These are phyloP conservation scores for Platalea minor DNA, from an alignment of 2,797 vertebrate species.

Conservation along the genomic window DNA sequence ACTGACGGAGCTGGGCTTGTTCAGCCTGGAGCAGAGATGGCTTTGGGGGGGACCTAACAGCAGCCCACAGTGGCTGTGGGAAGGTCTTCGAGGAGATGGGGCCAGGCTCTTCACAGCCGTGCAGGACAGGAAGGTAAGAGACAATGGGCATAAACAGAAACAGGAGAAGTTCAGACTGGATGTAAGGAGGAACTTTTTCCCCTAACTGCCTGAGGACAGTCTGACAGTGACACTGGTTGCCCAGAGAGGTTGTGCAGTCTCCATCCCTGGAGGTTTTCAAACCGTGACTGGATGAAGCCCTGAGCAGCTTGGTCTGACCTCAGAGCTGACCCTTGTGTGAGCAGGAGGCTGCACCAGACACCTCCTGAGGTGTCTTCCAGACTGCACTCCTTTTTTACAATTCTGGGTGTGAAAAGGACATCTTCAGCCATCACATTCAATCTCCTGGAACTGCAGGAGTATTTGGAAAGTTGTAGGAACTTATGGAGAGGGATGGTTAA, in stretches of 20 bases:
- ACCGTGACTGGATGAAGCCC: neutral
- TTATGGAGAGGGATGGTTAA: neutral
- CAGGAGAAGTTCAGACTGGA: neutral
- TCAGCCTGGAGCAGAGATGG: neutral
- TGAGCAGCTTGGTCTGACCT: neutral
- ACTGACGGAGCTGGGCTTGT: neutral
- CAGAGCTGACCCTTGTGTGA: neutral
- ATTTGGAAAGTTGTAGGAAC: neutral
- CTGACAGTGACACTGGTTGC: neutral
- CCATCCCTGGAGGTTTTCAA: neutral
- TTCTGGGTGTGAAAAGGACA: neutral
- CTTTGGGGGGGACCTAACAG: neutral
- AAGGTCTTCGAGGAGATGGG: fast-evolving
- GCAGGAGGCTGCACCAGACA: neutral
- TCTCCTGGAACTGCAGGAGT: neutral
- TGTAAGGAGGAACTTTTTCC: neutral
- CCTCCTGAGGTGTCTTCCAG: neutral
- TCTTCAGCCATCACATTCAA: neutral
- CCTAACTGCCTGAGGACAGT: neutral
- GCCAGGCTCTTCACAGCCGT: neutral
- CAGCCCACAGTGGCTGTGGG: neutral
- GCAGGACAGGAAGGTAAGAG: neutral
- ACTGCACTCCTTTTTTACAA: neutral
- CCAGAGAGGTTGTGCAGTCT: neutral
- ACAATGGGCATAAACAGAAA: neutral